Base-by-base conservation (phyloP, 1,140 invertebrate species). In the Uloborus diversus region DNA sequence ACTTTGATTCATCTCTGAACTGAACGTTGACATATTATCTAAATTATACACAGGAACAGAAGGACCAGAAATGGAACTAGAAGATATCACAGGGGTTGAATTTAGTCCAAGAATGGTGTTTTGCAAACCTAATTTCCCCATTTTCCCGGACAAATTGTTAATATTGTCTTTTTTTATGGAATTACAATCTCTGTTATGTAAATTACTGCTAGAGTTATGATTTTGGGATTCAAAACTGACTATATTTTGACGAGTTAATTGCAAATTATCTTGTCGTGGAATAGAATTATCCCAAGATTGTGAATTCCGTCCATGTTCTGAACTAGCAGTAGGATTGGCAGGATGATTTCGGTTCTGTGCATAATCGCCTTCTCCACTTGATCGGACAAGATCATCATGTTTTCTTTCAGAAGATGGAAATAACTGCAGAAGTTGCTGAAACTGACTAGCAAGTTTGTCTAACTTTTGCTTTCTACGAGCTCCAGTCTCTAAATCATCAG, bases 131-230 rank as follows among this genome's bases (percentile, higher is more conserved):
- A 64, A 28, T 35, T 64, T 75, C 11, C 33, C 61, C 42, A 64
- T 64, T 20, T 75, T 75, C 11, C 42, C 75, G 7, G 75, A 79
- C 17, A 79, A 66, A 49, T 68, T 68, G 27, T 76, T 76, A 28
- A 76, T 76, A 49, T 79, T 79, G 25, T 79, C 75, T 25, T 68
- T 79, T 47, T 68, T 68, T 11, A 61, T 4, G 33, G 37, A 3
- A 25, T 13, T 64, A 9, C 17, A 23, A 51, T 14, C 28, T 35
- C 23, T 53, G 17, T 32, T 51, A 32, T 33, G 59, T 7, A 64
- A 53, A 64, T 62, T 75, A 59, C 27, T 51, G n/a, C 30, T 42
- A 30, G 23, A 28, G 23, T 9, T 53, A 25, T 53, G 57, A 53
- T 62, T 64, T 17, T 75, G 71, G 51, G 71, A 75, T 51, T 75